These are phyloP conservation scores for Globicephala melas DNA, from an alignment of 2,113 vertebrate genomes.

Conservation along the genomic window DNA sequence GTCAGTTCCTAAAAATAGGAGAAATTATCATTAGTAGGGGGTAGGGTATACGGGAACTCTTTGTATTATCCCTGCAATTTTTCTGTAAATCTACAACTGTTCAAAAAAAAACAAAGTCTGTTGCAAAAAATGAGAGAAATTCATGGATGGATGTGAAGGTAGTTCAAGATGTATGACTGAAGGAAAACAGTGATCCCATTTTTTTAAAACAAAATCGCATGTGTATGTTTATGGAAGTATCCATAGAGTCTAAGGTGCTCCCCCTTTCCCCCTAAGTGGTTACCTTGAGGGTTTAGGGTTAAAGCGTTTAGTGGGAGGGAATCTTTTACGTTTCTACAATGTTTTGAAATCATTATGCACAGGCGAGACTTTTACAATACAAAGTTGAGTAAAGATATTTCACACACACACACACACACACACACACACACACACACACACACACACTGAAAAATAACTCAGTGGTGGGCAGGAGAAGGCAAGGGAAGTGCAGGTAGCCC, in stretches of 20 bases:
- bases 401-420: background rate
- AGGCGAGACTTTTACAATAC: background rate
- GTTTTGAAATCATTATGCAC: background rate
- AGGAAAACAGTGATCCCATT: background rate
- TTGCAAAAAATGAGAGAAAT: background rate
- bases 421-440: background rate
- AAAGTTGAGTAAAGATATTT: background rate
- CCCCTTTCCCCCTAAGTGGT: rapidly evolving
- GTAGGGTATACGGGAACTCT: background rate
- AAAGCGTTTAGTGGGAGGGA: background rate
- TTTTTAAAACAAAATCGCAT: background rate
- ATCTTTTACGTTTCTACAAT: background rate
- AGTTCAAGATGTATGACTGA: background rate
- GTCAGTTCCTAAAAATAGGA: background rate
- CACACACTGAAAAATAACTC: background rate
- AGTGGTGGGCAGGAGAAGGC: background rate
- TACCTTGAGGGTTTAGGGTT: background rate
- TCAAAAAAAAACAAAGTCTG: background rate
- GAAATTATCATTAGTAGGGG: background rate
- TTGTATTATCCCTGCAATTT: background rate
- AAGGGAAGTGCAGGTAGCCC: rapidly evolving
- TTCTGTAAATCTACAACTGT: background rate
- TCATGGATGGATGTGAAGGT: background rate
- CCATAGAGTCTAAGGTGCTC: rapidly evolving
- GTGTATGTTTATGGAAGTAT: background rate